A percentile compares a stretch with the other conserved stretches of the same genome.
phyloP scores from a whole-genome alignment of 2,888 invertebrate genomes.

The Lordiphosa fenestrarum region DNA sequence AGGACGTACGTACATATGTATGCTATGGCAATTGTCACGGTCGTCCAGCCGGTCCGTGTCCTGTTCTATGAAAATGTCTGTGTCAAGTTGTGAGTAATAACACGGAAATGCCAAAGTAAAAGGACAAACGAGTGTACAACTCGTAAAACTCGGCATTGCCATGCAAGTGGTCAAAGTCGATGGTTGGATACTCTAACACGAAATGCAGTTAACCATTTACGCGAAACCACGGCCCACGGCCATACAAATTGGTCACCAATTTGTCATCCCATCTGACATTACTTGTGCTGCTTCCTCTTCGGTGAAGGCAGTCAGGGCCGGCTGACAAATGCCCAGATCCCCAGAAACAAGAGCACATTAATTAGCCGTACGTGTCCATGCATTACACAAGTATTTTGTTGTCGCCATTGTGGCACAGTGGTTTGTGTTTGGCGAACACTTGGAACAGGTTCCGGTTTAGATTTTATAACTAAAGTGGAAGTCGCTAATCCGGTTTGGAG shows the following conservation, averaged over 20 bases:
- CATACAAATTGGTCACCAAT: conserved; percentile 15
- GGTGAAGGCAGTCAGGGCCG: neutral
- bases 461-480: too few species aligned
- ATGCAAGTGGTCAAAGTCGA: neutral
- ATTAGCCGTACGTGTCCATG: conserved; percentile 72
- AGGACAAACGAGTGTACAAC: conserved; percentile 36
- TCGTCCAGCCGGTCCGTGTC: conserved; percentile 18
- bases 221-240: neutral
- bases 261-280: conserved; percentile 39
- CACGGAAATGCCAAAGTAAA: conserved; percentile 51
- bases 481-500: too few species aligned
- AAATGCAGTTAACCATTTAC: neutral
- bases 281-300: conserved; percentile 15
- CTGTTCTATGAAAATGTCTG: conserved; percentile 61
- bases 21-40: conserved; percentile 50
- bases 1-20: too few species aligned
- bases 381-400: conserved; percentile 75
- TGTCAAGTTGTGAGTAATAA: conserved; percentile 73
- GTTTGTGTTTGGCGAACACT: too few species aligned
- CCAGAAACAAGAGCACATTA: conserved; percentile 61
- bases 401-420: conserved; percentile 28
- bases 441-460: too few species aligned
- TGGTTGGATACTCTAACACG: conserved; percentile 14
- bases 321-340: conserved; percentile 41
- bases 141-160: conserved; percentile 47